Evolutionary conservation across 2,888 invertebrate species (phyloP), one percentile per base, ranked within the genome.

Genomic region (Deladenus siricidicola): DNA sequence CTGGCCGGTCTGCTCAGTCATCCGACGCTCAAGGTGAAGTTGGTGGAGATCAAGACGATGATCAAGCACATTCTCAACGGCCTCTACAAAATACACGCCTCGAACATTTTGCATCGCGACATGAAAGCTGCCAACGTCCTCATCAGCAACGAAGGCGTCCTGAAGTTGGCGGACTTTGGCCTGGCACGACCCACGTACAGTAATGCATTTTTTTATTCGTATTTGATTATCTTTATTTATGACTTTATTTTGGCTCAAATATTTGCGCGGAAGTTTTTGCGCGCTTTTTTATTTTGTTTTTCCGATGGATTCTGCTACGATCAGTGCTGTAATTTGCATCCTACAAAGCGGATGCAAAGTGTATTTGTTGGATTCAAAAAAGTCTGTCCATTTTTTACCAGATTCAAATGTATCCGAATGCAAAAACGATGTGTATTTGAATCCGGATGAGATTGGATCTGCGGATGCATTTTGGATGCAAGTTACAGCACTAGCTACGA

Each of bases 111-210:
- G 0, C 92, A 92, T 78, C 85, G 93, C 72, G 98, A 98, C 76
- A 94, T 98, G 94, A 98, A 98, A 82, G 92, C 98, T 8, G 96
- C 96, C 0, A 98, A 99, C 82, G 92, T 98, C 30, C 83, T 98
- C 17, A 90, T 98, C 60, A 94, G 94, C 0, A 92, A 92, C 79
- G 88, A 88, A 80, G 98, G 93, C 0, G 86, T 89, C 2, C 80
- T 98, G 0, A 98, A 96, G 81, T 81, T 98, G 60, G 96, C 98
- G 1, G 98, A 98, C 82, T 98, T 98, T 81, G 98, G 98, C 58
- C 82, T 98, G 60, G 94, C 98, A 0, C 83, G 96, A 73, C 92
- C 71, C 19, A 62, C 63, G 44, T 71, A 68, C 57, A 68, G 61
- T 67, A 42, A 56, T 56, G 26, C 17, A 3, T 19, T 56, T 21